phyloP scores from a whole-genome alignment of 2,888 invertebrate species.

The Spodoptera exigua region DNA sequence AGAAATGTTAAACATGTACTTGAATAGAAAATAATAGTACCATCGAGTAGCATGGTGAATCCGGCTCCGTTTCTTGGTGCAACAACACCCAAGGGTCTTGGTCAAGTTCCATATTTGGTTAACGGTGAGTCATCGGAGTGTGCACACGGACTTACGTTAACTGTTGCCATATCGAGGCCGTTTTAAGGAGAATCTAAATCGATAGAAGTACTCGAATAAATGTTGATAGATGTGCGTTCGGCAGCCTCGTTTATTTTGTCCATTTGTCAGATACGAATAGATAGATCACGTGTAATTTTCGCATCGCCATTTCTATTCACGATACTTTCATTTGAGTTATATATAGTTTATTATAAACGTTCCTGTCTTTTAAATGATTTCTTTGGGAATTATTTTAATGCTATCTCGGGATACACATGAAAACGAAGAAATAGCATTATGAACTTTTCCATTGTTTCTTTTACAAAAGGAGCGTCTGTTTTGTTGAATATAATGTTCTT shows the following conservation, averaged over 20 bases:
- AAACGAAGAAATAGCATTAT: constrained; percentile 8
- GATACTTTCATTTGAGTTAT: constrained; percentile 7
- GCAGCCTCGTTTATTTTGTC: constrained; percentile 40
- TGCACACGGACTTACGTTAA: constrained; percentile 58
- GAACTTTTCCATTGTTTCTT: constrained; percentile 34
- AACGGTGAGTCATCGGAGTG: constrained; percentile 72
- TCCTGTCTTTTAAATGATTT: constrained; percentile 7
- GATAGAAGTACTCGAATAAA: constrained; percentile 47
- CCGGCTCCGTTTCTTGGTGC: constrained; percentile 67
- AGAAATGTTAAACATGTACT: constrained; percentile 36
- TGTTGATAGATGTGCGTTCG: constrained; percentile 58
- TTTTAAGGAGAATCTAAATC: constrained; percentile 65
- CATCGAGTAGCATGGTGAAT: constrained; percentile 50
- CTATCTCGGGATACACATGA: constrained; percentile 9
- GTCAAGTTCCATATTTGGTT: constrained; percentile 74
- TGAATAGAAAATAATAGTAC: constrained; percentile 50
- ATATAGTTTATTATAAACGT: constrained; percentile 1
- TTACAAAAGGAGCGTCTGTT: constrained; percentile 22
- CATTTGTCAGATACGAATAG: constrained; percentile 47
- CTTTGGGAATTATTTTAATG: constrained; percentile 3
- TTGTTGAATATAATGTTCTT: constrained; percentile 20
- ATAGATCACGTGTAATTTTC: constrained; percentile 40
- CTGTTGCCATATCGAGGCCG: constrained; percentile 66
- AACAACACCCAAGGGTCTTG: constrained; percentile 62
- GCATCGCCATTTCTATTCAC: constrained; percentile 5